Evolutionary conservation across 2,113 vertebrate species (phyloP).

Genomic region (Python bivittatus): DNA sequence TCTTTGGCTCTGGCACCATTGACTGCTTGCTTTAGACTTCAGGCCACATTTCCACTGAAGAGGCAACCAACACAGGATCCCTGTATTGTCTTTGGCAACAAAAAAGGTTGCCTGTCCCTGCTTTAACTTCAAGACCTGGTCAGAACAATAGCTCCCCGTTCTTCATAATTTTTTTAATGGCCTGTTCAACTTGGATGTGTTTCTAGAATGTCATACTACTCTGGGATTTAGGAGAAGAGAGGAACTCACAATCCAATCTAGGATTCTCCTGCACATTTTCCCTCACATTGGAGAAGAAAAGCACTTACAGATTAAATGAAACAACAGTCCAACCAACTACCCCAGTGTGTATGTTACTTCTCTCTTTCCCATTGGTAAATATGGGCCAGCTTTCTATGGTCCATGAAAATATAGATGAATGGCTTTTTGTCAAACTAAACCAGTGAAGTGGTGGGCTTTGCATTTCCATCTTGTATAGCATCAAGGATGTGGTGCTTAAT

Average conservation of each 20-base stretch:
- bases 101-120: neutral
- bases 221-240: neutral
- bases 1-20: neutral
- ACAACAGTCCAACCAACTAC: neutral
- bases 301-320: neutral
- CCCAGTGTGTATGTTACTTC: neutral
- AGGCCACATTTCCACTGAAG: neutral
- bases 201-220: neutral
- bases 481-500: neutral
- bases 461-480: neutral
- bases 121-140: neutral
- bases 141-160: neutral
- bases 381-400: neutral
- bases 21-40: neutral
- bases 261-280: neutral
- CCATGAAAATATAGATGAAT: neutral
- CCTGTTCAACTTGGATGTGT: neutral
- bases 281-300: neutral
- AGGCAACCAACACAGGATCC: neutral
- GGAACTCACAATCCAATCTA: neutral
- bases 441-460: neutral
- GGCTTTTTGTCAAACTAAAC: neutral
- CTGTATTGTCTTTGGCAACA: neutral
- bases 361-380: conserved; percentile 5
- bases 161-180: neutral